Base-by-base conservation (phyloP, 2,888 invertebrate genomes). In the Stenolophus ochropezus region DNA sequence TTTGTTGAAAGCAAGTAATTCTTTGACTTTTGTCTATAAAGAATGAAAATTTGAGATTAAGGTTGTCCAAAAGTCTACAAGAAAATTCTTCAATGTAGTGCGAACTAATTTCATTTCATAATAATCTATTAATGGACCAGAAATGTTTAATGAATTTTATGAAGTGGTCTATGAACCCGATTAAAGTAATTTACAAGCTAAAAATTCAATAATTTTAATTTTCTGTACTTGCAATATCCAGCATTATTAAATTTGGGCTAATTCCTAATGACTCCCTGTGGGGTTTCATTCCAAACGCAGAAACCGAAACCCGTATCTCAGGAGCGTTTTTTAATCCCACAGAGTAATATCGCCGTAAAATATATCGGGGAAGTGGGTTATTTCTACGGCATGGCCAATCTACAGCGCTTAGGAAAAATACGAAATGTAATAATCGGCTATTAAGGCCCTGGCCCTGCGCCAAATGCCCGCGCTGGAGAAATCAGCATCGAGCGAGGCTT, bases 381-480 rank as follows among this genome's bases (percentile, higher is more conserved):
- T 73, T 73, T 33, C 73, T 21, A 73, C 20, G 49, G 47, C 49
- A 49, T 73, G 6, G 71, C 71, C 42, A 71, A 71, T 71, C 71
- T 42, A 42, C 23, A 49, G 49, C 47, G 73, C 73, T 73, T 49
- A 73, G 53, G 53, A 75, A 75, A 75, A 75, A 61, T 65, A 49
- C 47, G 77, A 61, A 76, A 77, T 77, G 65, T 77, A 77, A 77
- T 77, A 77, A 77, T 77, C 77, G 77, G 77, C 77, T 77, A 77
- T 77, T 77, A 77, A 77, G 77, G 21, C 14, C 14, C 65, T 77
- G 77, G 77, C 77, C 2, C 11, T 0, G 11, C 14, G 42, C 77
- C 77, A 77, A 77, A 61, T 47, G 47, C 53, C 27, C 21, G 14
- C 23, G 49, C 74, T 2, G 14, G 53, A 75, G 75, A 75, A 75